Conservation (phyloP, 2,888 invertebrate species). For the Lasioglossum villosulum region DNA sequence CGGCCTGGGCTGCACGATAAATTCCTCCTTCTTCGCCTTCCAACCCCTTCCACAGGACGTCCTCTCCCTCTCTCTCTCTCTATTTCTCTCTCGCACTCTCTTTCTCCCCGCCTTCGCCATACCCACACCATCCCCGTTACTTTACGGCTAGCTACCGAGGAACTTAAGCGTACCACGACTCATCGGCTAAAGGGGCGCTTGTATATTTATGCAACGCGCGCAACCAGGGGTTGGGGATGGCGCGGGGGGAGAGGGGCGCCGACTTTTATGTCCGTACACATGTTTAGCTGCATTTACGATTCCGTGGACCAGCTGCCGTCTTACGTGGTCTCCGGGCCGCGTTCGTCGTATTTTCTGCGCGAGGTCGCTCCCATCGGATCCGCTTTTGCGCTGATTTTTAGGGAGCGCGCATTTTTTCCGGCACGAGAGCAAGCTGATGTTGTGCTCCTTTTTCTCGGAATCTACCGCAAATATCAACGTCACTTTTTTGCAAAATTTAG, state of each 20-base stretch:
- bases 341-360: conserved; percentile 10
- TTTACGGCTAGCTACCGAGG: conserved; percentile 69
- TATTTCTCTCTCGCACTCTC: neutral
- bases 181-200: conserved; percentile 64
- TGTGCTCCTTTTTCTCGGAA: neutral
- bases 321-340: conserved; percentile 14
- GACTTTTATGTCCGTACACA: conserved; percentile 65
- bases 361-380: neutral
- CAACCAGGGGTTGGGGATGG: neutral
- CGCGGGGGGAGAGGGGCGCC: conserved; percentile 9
- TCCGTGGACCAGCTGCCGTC: conserved; percentile 58
- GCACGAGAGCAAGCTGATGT: neutral
- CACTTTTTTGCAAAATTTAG: neutral
- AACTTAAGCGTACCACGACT: conserved; percentile 66
- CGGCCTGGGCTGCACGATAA: conserved; percentile 59
- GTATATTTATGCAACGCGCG: conserved; percentile 60
- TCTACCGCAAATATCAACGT: neutral
- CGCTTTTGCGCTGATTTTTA: conserved; percentile 19
- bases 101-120: conserved; percentile 9
- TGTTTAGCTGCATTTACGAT: conserved; percentile 66
- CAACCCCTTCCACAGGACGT: conserved; percentile 1
- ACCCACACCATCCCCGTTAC: conserved; percentile 32
- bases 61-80: conserved; percentile 20
- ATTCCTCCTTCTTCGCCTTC: conserved; percentile 61
- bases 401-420: neutral